Evolutionary conservation across 1,140 invertebrate species (phyloP), one percentile per base, ranked within the genome.

Genomic region (Caenorhabditis tropicalis): DNA sequence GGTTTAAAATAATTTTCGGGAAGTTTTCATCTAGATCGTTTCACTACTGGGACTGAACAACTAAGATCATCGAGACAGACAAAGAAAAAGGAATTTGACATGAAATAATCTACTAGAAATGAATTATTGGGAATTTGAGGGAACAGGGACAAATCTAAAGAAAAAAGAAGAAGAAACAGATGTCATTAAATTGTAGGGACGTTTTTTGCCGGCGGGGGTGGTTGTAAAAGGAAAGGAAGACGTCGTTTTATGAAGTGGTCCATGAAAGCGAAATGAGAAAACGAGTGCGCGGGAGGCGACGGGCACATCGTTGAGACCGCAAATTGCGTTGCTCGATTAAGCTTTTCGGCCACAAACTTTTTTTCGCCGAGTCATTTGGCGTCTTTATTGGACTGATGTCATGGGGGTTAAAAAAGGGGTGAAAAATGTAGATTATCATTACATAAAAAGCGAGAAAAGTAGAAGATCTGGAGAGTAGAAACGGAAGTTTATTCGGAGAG

Each of bases 271-370:
- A 74, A 74, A 74, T 74, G 65, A 74, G 65, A 74, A 74, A 74
- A 74, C 65, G 65, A 74, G 65, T 74, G 65, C 65, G 65, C 36
- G 53, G 16, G 49, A 51, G 4, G 58, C 31, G 10, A 31, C n/a
- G 29, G 65, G 36, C 36, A 74, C 65, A 74, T 74, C 65, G 65
- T 43, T 29, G 16, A 15, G 36, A n/a, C 65, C 58, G 58, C 65
- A 74, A 74, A 74, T 74, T 74, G 65, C 65, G 65, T 74, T 74
- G 65, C 65, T 74, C 65, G 36, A 43, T 74, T 74, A 74, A 74
- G 65, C 65, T 74, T 31, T 43, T 65, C 58, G 31, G 58, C 58
- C 58, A 36, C n/a, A 74, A 74, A 74, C 43, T n/a, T 46, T 74
- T 74, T 39, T 15, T 10, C 12, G 19, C 6, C 36, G 33, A 39